Evolutionary conservation across 2,797 vertebrate genomes (phyloP), one percentile per base, ranked within the genome.

Genomic region (Danio aesculapii): DNA sequence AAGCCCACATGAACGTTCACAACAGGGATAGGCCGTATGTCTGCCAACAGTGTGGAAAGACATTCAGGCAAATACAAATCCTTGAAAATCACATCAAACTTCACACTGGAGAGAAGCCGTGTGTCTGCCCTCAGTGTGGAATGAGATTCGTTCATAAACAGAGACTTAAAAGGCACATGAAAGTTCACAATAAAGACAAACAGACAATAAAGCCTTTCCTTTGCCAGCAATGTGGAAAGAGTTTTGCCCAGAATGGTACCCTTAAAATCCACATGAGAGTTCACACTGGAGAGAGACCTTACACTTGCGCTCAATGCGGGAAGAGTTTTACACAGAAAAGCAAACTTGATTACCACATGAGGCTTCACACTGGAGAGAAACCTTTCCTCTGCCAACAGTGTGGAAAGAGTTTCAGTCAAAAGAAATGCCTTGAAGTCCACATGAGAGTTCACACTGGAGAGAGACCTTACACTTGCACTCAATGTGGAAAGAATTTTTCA

Each of bases 101-200:
- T 53, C 68, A 70, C 68, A 70, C 68, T 41, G 68, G 68, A 53
- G 68, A 70, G 3, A 70, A 70, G 50, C 68, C 41, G 57, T 72
- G 41, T 16, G 53, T 14, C 1, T 70, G 68, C 68, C 16, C 30
- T 53, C 30, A 70, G 4, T 70, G 68, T 70, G 68, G 30, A 30
- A 30, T 30, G 30, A 30, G 30, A 1, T 30, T 30, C 30, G 30
- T 30, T 30, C 30, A 30, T 30, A 30, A 30, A 30, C 30, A 30
- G 3, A 30, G 30, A 30, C 30, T 30, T 30, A 30, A 30, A 1
- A 30, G 30, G 30, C 30, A 30, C 30, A 30, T 30, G 30, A 30
- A 30, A 3, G 30, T 30, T 30, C 30, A 30, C 30, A 30, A 30
- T 30, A 30, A 30, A 30, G 30, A 1, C 1, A 30, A 1, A 30